phyloP scores from a whole-genome alignment of 2,888 invertebrate genomes.

The Ichneumoninae sp. region DNA sequence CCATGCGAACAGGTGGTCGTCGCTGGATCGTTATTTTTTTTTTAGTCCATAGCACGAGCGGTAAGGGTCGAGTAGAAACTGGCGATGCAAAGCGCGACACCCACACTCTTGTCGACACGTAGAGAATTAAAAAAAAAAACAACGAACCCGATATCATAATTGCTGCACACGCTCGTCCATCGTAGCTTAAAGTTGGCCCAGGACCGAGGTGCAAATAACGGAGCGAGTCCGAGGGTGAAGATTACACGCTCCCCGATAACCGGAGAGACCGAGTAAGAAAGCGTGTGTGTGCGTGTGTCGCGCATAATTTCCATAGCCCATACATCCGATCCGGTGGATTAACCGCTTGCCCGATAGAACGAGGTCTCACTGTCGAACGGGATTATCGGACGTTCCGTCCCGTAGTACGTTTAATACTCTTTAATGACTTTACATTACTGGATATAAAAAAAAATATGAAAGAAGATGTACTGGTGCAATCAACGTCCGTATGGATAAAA shows the following conservation, averaged over 20 bases:
- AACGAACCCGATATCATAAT: neutral
- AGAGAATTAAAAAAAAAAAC: neutral
- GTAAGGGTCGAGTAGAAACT: constrained; percentile 39
- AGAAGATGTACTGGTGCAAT: constrained; percentile 57
- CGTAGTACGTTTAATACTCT: constrained; percentile 26
- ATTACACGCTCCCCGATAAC: neutral
- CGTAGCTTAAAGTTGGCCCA: neutral
- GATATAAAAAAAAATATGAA: constrained; percentile 17
- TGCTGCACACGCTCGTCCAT: neutral
- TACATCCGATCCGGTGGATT: constrained; percentile 1
- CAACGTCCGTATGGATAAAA: constrained; percentile 31
- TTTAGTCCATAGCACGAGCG: constrained; percentile 58
- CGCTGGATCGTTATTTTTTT: neutral
- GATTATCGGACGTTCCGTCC: neutral
- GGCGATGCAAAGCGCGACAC: constrained; percentile 53
- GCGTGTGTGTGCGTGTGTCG: neutral
- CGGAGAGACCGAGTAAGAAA: neutral
- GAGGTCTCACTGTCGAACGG: neutral
- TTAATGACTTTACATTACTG: constrained; percentile 9
- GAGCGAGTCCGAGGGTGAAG: neutral
- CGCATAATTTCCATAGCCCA: constrained; percentile 9
- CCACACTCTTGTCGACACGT: neutral
- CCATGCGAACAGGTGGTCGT: neutral
- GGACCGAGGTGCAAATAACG: constrained; percentile 26
- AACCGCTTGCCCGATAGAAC: neutral